These are phyloP conservation scores for Astropecten irregularis DNA, from an alignment of 53 echinoderm and acorn worm genomes.

Conservation along the genomic window DNA sequence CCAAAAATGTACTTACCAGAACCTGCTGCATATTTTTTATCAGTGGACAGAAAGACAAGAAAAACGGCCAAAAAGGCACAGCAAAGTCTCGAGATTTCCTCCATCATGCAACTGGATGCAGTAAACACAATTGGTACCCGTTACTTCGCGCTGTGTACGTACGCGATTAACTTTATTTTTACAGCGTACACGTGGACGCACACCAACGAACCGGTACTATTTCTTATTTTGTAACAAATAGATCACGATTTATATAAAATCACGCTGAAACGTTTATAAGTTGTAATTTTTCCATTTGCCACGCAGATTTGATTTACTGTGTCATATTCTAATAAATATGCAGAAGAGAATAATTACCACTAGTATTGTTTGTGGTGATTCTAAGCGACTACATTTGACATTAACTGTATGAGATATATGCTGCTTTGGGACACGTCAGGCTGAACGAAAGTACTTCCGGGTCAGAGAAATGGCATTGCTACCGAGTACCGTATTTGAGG, in stretches of 20 bases:
- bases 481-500: too few species aligned
- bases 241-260: slow-evolving; percentile 2
- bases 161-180: not conserved
- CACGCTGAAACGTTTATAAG: too few species aligned
- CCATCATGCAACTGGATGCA: slow-evolving; percentile 5
- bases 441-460: slow-evolving; percentile 38
- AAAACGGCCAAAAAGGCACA: slow-evolving; percentile 33
- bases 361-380: too few species aligned
- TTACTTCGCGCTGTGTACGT: not conserved
- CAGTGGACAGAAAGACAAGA: slow-evolving; percentile 4
- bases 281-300: too few species aligned
- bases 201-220: slow-evolving; percentile 28
- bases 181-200: slow-evolving; percentile 1
- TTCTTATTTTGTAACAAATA: slow-evolving; percentile 9
- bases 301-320: too few species aligned
- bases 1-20: slow-evolving; percentile 20
- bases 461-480: not conserved
- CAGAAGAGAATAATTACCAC: too few species aligned
- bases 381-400: too few species aligned
- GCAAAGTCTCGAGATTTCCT: slow-evolving; percentile 21
- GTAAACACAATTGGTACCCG: slow-evolving; percentile 17
- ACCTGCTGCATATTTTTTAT: slow-evolving; percentile 6
- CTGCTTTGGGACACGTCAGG: slow-evolving; percentile 53
- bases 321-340: too few species aligned
- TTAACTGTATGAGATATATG: too few species aligned